Base-by-base conservation (phyloP, 2,797 vertebrate genomes). In the Antrozous pallidus region DNA sequence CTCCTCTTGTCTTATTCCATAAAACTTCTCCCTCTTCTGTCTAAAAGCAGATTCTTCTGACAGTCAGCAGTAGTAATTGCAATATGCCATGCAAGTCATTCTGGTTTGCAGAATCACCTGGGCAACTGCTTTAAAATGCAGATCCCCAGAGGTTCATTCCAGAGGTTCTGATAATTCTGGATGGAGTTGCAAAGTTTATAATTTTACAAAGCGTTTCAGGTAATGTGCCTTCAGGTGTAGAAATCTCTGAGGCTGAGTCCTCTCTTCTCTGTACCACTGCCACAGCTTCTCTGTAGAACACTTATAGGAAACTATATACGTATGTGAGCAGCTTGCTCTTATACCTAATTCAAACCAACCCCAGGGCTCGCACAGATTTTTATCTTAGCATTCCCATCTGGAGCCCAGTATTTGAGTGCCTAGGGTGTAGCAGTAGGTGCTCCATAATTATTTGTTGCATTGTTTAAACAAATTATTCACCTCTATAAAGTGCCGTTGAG, bases 401-500 rank as follows among this genome's bases (percentile, higher is more conserved):
- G 26, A 79, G n/a, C 9, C 49, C 11, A 22, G 28, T 17, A 11
- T 63, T 31, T 6, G 8, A 77, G n/a, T 5, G 18, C 63, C 91
- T 31, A 6, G 70, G 18, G 14, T 31, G 6, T 6, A 45, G 54
- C 7, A 54, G 33, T 26, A 51, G 47, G 40, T 26, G 7, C 42
- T 65, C 40, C 22, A 6, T 38, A 78, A 40, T 40, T 56, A 38
- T 74, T 42, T 42, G 47, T n/a, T 71, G 45, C 9, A 1, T 20
- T 74, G 38, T 73, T 65, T 81, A 65, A 82, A 73, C 49, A 83
- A 73, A 69, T 71, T 78, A 49, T 42, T 61, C 33, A 56, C 40
- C 40, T 82, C 24, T 49, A 14, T 16, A 47, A 45, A 45, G 45
- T 47, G 47, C 13, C 49, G 31, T 28, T 81, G 74, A 77, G 38